These are phyloP conservation scores for Oncorhynchus mykiss DNA, from an alignment of 2,113 vertebrate species.

Conservation along the genomic window DNA sequence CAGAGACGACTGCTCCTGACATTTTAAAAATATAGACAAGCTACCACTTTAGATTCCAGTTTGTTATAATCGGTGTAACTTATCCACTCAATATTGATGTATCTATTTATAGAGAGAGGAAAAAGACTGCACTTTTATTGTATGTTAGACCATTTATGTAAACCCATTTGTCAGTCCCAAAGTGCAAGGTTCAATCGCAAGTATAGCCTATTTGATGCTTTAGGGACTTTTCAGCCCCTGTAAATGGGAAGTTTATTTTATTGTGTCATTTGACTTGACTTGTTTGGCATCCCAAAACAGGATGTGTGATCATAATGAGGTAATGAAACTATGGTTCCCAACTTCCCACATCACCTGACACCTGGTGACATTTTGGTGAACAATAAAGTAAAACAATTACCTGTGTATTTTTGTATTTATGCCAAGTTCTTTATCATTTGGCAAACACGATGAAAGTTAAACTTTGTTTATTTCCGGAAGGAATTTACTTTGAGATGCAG, in stretches of 20 bases:
- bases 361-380: not conserved
- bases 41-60: not conserved
- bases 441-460: not conserved
- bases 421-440: not conserved
- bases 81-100: not conserved
- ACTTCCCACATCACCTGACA: not conserved
- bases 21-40: not conserved
- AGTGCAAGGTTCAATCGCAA: not conserved
- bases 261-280: not conserved
- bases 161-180: not conserved
- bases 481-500: too few relatives aligned
- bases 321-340: not conserved
- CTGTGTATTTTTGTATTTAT: not conserved
- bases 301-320: not conserved
- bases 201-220: too few relatives aligned
- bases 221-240: not conserved
- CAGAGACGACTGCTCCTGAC: not conserved
- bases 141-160: not conserved
- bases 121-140: too few relatives aligned
- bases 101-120: not conserved
- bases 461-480: not conserved
- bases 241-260: not conserved
- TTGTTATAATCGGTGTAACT: not conserved
- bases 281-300: not conserved
- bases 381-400: not conserved